phyloP scores from a whole-genome alignment of 2,888 invertebrate genomes.

The Tethea ocularis region DNA sequence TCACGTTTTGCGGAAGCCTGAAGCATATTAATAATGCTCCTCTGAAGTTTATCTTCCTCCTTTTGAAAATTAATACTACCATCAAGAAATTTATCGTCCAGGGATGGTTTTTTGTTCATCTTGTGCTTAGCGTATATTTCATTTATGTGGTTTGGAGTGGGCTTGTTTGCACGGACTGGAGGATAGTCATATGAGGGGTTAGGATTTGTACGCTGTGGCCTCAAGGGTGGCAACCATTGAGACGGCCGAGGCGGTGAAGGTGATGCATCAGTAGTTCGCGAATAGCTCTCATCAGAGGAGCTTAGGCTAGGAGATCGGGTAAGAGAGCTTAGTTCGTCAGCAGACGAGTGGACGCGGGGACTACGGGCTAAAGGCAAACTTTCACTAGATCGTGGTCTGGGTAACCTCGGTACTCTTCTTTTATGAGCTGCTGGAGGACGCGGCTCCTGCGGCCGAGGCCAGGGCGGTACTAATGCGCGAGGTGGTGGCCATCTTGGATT shows the following conservation, averaged over 20 bases:
- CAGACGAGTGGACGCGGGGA: slow-evolving; percentile 89
- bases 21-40: slow-evolving; percentile 79
- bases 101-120: slow-evolving; percentile 64
- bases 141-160: slow-evolving; percentile 61
- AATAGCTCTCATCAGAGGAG: slow-evolving; percentile 93
- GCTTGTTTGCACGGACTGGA: slow-evolving; percentile 79
- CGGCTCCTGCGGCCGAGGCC: slow-evolving; percentile 84
- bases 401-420: slow-evolving; percentile 76
- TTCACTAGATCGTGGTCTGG: slow-evolving; percentile 87
- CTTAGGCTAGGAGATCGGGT: slow-evolving; percentile 92
- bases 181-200: slow-evolving; percentile 83
- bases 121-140: slow-evolving; percentile 75
- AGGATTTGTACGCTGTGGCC: slow-evolving; percentile 77
- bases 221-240: slow-evolving; percentile 76
- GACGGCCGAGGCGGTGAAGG: slow-evolving; percentile 85
- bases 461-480: slow-evolving; percentile 83
- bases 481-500: slow-evolving; percentile 79
- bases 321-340: slow-evolving; percentile 91
- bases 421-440: slow-evolving; percentile 69
- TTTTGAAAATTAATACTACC: slow-evolving; percentile 67
- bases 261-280: slow-evolving; percentile 89
- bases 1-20: slow-evolving; percentile 85
- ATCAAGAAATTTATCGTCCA: slow-evolving; percentile 73
- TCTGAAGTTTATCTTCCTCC: slow-evolving; percentile 77
- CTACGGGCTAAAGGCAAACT: slow-evolving; percentile 84